Evolutionary conservation across 1,140 invertebrate species (phyloP).

Genomic region (Brachystomella parvula): DNA sequence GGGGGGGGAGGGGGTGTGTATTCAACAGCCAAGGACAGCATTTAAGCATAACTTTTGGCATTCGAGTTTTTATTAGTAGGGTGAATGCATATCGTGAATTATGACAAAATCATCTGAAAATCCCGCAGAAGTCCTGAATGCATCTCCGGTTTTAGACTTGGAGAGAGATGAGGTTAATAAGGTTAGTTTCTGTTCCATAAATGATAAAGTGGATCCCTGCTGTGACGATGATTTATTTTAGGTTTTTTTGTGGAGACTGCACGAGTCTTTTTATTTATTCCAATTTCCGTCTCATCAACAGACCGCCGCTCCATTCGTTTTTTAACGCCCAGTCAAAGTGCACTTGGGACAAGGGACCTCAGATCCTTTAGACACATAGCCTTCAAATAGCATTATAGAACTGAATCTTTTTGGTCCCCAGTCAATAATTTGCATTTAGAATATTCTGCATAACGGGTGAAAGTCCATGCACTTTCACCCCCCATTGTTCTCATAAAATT

Average conservation of each 20-base stretch:
- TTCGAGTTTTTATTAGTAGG: no score
- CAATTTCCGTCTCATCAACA: background rate
- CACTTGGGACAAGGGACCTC: no score
- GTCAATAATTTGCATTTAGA: background rate
- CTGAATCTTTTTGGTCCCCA: background rate
- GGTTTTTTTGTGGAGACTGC: background rate
- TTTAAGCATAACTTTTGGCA: no score
- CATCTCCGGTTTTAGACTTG: constrained; percentile 4
- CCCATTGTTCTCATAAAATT: background rate
- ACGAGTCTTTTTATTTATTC: background rate
- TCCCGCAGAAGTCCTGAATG: background rate
- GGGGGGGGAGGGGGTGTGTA: background rate
- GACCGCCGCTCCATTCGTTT: background rate
- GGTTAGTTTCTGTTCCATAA: constrained; percentile 1
- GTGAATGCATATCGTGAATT: no score
- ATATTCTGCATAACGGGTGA: no score
- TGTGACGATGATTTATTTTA: constrained; percentile 14
- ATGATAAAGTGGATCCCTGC: constrained; percentile 14
- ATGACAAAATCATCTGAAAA: no score
- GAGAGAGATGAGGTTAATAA: constrained; percentile 15
- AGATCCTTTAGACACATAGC: background rate
- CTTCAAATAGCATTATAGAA: background rate
- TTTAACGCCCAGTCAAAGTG: no score
- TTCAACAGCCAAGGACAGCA: no score
- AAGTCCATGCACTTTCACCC: no score